Base-by-base conservation (phyloP, 2,888 invertebrate species). In the Macrosiphum euphorbiae region DNA sequence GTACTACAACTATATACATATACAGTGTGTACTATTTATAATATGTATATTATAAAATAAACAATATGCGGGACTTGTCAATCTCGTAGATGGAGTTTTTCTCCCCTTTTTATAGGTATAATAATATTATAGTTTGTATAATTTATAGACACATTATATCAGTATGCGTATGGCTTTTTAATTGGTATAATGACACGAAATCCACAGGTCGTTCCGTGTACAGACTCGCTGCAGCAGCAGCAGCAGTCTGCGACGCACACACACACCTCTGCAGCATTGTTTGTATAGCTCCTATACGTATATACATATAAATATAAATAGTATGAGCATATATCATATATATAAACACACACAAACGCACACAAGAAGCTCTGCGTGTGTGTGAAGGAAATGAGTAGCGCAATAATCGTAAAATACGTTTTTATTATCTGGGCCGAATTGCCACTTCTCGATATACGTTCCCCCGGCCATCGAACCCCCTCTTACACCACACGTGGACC, bases 341-440 rank as follows among this genome's bases (percentile, higher is more conserved):
- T 61, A 61, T 61, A 61, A 50, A 28, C 35, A 41, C 7, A 10
- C 10, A 90, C 50, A 78, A 3, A 90, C 50, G 50, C 28, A 88
- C 10, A 47, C 20, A n/a, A 24, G n/a, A 44, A 85, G 13, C 5
- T 28, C 26, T 44, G 55, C 1, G 50, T 5, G n/a, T 47, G 52
- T 78, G 92, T 67, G 41, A 86, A 78, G 67, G 61, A 90, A 94
- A 94, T 67, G 90, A 94, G 90, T 90, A 93, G 84, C 85, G 41
- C 90, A 94, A 90, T 94, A 94, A 94, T 86, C 94, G 90, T 94
- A 94, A 94, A 94, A 94, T 94, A 94, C 94, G 90, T 87, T 94
- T 94, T 94, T 94, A 94, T 94, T 90, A 94, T 94, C 86, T 87
- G 94, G 94, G 86, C 94, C 87, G 94, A 90, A 94, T 94, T 86